Base-by-base conservation (phyloP, 2,113 vertebrate genomes). In the Mola mola region DNA sequence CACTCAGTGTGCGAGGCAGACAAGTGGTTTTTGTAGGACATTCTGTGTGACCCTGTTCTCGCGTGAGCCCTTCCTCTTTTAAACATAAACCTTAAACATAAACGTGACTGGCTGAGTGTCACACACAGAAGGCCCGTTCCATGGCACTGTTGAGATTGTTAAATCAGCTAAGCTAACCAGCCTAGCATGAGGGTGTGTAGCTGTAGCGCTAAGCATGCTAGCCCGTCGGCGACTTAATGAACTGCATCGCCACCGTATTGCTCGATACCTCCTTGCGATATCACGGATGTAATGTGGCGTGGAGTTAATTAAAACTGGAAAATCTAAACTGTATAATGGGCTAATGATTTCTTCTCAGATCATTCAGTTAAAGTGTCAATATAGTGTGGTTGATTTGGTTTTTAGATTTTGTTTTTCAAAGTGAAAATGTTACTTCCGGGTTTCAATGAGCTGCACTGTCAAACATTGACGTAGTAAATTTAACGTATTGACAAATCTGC, bases 1-100 rank as follows among this genome's bases (percentile, higher is more conserved):
- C 31, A 53, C 15, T 24, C 76, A 77, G 68, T 77, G 71, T 71
- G 72, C 57, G 73, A 73, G 21, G 5, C 5, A 13, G 10, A 3
- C 1, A 36, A 36, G 3, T 5, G 13, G 29, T 33, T 15, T 15
- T 13, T 2, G 15, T 36, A 5, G 4, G n/a, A 19, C 15, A 41
- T 19, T 13, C 16, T 9, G 28, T 7, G 0, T 6, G 11, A 15
- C 2, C 11, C 10, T 5, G n/a, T 15, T 31, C 3, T 24, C 13
- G 12, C 40, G 16, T 38, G 8, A 20, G 4, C 1, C 4, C 8
- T 37, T 29, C 3, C 1, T 16, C 3, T 38, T 22, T 29, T 29
- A 29, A 29, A 29, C 6, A n/a, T 7, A 29, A 29, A 29, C 6
- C 0, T 2, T 10, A 8, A 26, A 40, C 17, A 6, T 2, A 24